Percentiles rank a stretch among this genome's conserved stretches.
Conservation (phyloP, 2,113 vertebrate genomes). For the Dissostichus mawsoni region DNA sequence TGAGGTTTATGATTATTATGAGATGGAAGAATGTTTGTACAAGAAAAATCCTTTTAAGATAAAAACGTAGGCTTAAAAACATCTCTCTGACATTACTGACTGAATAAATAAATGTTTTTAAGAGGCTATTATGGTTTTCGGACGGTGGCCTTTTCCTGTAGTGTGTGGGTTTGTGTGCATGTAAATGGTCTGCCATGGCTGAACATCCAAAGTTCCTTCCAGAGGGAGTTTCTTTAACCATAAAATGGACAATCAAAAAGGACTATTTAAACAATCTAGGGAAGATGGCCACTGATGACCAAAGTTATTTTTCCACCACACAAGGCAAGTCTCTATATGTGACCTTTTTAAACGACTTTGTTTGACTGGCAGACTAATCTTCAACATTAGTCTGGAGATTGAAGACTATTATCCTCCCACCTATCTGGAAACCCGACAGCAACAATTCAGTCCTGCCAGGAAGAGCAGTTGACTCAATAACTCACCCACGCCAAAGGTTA, state of each 20-base stretch:
- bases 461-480: conserved; percentile 51
- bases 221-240: no score
- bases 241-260: no score
- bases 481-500: conserved; percentile 64
- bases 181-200: no score
- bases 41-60: no score
- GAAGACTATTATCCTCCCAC: conserved; percentile 24
- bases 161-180: no score
- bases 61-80: no score
- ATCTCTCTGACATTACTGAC: no score
- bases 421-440: conserved; percentile 36
- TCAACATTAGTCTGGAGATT: conserved; percentile 24
- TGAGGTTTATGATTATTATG: not conserved
- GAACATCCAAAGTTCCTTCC: no score
- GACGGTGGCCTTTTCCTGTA: no score
- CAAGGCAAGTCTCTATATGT: not conserved
- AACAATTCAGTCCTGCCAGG: conserved; percentile 44
- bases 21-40: not conserved
- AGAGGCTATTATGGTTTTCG: no score
- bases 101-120: no score
- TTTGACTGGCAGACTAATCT: conserved; percentile 52
- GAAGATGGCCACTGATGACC: not conserved
- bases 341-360: conserved; percentile 37
- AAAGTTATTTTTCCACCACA: not conserved
- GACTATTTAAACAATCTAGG: no score